Evolutionary conservation across 1,140 invertebrate species (phyloP), one percentile per base, ranked within the genome.

Genomic region (Nylanderia fulva): DNA sequence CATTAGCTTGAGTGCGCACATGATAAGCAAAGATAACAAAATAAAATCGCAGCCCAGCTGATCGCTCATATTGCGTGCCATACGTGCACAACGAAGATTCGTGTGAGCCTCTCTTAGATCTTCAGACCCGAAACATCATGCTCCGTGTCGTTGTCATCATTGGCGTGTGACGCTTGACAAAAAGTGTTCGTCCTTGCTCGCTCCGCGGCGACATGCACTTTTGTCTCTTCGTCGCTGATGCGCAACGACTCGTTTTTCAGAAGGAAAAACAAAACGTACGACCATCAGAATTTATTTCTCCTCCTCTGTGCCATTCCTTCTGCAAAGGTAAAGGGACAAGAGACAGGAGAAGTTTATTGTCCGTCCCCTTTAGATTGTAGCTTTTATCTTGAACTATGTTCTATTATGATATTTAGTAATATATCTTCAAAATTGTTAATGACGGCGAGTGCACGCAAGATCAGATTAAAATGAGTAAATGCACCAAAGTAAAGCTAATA

Each of bases 171-270:
- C 36, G 3, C 8, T 29, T n/a, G 52, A 75, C 58, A 48, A 71
- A 83, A 82, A 86, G 66, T 27, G 60, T 79, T 69, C 29, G 77
- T 88, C 74, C 72, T 90, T 90, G 83, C 74, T 88, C 56, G 48
- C 27, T 48, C 45, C 61, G 48, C 42, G 69, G 9, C 15, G 21
- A 24, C 21, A 56, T 88, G 74, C 88, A 58, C 54, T 75, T 86
- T 89, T 56, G 84, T 87, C 82, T 87, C 77, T 85, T 89, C 77
- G 24, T 84, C 29, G 66, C 39, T 27, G 77, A 29, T 64, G 84
- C 45, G 33, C 63, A 58, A 63, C 86, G 89, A 86, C 89, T 86
- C 79, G 88, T 90, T 90, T 86, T 90, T 90, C 82, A 80, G 18
- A 9, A 58, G 36, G 58, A 86, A 90, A 89, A 90, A 90, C 84